These are phyloP conservation scores for Ecdyonurus torrentis DNA, from an alignment of 2,888 invertebrate species.

Conservation along the genomic window DNA sequence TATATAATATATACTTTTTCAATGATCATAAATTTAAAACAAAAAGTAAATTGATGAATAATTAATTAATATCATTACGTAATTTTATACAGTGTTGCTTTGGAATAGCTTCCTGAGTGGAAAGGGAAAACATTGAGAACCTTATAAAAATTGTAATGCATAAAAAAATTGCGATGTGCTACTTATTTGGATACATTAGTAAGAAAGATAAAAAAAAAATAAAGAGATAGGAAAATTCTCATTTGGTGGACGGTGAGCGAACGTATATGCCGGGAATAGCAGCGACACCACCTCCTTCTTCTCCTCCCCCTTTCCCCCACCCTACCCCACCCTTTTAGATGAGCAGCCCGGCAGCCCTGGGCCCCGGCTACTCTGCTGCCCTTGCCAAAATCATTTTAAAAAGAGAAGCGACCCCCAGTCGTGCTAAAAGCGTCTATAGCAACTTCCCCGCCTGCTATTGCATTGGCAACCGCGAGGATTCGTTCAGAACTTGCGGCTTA, in stretches of 20 bases:
- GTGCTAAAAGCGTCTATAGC: constrained; percentile 38
- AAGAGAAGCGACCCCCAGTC: constrained; percentile 33
- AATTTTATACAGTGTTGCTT: no score
- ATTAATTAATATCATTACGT: no score
- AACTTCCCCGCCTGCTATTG: background rate
- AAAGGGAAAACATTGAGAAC: no score
- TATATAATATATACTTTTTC: background rate
- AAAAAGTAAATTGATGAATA: no score
- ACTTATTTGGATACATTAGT: background rate
- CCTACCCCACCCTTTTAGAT: constrained; percentile 30
- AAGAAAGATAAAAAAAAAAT: background rate
- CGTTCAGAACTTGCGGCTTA: background rate
- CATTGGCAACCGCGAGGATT: background rate
- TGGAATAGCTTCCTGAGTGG: no score
- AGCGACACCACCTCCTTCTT: background rate
- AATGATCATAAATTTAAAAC: no score
- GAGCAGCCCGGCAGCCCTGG: constrained; percentile 20
- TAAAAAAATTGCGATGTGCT: no score
- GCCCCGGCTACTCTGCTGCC: constrained; percentile 22
- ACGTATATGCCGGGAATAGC: background rate
- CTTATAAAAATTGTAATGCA: no score
- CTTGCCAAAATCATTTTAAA: constrained; percentile 65
- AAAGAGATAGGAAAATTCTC: background rate
- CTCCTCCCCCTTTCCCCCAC: background rate
- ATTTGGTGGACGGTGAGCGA: background rate